Evolutionary conservation across 2,888 invertebrate species (phyloP).

Genomic region (Tryphoninae sp.): DNA sequence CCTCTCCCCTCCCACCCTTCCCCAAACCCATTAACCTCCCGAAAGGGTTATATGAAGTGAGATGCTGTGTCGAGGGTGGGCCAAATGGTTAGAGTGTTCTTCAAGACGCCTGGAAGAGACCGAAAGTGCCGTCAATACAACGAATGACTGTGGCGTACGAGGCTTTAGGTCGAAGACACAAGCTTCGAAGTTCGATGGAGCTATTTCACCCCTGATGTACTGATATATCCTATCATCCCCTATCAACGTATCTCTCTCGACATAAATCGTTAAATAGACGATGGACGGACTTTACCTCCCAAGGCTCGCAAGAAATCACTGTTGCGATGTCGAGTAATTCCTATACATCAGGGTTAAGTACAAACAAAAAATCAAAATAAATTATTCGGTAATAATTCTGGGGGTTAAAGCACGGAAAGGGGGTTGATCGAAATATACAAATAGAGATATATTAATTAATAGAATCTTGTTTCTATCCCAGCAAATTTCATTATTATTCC

Average conservation of each 20-base stretch:
- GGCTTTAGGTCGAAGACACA: not conserved
- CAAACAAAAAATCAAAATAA: not conserved
- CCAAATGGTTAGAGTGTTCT: conserved; percentile 24
- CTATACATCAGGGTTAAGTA: not conserved
- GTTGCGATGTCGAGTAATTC: no score
- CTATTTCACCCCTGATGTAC: not conserved
- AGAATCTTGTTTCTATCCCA: not conserved
- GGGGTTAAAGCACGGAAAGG: not conserved
- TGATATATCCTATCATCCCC: not conserved
- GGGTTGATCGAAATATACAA: not conserved
- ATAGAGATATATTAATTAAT: not conserved
- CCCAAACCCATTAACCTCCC: conserved; percentile 2
- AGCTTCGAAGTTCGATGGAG: not conserved
- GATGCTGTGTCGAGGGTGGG: conserved; percentile 5
- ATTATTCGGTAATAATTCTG: not conserved
- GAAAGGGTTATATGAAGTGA: conserved; percentile 25
- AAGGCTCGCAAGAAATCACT: no score
- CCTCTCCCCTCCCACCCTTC: no score
- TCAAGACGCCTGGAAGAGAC: conserved; percentile 26
- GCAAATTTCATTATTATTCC: conserved; percentile 22
- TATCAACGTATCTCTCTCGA: not conserved
- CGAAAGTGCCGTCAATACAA: conserved; percentile 67
- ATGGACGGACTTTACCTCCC: not conserved
- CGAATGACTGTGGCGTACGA: conserved; percentile 65
- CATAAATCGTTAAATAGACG: not conserved